Base-by-base conservation (phyloP, 2,888 invertebrate species). In the Quadroppia sp. region DNA sequence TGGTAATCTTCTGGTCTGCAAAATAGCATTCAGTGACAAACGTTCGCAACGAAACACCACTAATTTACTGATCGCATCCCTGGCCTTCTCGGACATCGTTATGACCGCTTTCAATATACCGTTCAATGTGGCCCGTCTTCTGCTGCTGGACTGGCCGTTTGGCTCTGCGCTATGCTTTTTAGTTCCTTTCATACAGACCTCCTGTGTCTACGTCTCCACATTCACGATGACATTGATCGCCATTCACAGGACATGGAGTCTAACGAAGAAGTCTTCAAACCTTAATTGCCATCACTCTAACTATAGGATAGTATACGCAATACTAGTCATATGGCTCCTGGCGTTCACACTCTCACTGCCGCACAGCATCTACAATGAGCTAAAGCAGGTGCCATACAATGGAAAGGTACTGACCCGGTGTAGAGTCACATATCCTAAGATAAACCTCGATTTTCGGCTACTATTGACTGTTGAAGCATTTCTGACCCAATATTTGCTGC, bases 161-260 rank as follows among this genome's bases (percentile, higher is more conserved):
- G 84, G 84, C 0, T 77, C 79, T 17, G 79, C 82, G 56, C 79
- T 83, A 77, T 84, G 84, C 77, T 80, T 80, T 30, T 76, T 82
- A 61, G 81, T 83, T 32, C 83, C 84, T 67, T 82, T 83, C 72
- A 81, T 83, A 2, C 81, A 83, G 67, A 82, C 82, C 74, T 79
- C 81, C 6, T 74, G 56, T 50, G 71, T 74, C 13, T 74, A 74
- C 77, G 83, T 82, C 32, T 83, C 83, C 0, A 83, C 83, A 2
- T 82, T 83, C 77, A 84, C 83, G 0, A 81, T 84, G 80, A 81
- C 82, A 7, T 81, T 81, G 20, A 84, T 84, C 61, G 83, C 83
- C 11, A 69, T 83, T 11, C 83, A 84, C 78, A 78, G 84, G 28
- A 83, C 83, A 76, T 50, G 50, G 48, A 32, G 45, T 23, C 15